These are phyloP conservation scores for Lasioglossum lativentre DNA, from an alignment of 2,888 invertebrate species.

Conservation along the genomic window DNA sequence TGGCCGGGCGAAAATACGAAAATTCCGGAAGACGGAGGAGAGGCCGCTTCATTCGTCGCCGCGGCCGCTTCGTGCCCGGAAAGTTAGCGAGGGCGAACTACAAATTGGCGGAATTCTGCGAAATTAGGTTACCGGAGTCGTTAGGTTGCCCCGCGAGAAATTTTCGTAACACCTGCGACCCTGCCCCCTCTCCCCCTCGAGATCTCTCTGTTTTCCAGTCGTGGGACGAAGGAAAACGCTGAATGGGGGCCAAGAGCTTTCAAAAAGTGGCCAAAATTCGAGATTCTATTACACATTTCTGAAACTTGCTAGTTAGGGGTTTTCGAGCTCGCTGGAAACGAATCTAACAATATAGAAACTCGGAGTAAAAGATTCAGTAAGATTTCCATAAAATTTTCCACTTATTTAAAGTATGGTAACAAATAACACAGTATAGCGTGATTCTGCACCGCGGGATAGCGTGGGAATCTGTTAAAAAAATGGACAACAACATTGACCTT, in stretches of 20 bases:
- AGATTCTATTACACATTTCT: not conserved
- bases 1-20: not conserved
- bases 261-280: not conserved
- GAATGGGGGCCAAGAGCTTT: not conserved
- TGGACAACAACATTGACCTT: too few relatives aligned
- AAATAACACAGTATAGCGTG: too few relatives aligned
- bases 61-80: conserved; percentile 27
- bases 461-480: too few relatives aligned
- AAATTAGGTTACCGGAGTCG: conserved; percentile 46
- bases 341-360: too few relatives aligned
- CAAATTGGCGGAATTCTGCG: conserved; percentile 51
- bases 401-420: too few relatives aligned
- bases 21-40: conserved; percentile 4
- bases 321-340: too few relatives aligned
- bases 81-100: conserved; percentile 47
- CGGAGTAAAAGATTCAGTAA: too few relatives aligned
- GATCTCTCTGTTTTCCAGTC: conserved; percentile 13
- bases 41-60: conserved; percentile 10
- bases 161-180: conserved; percentile 43
- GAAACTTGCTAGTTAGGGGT: not conserved
- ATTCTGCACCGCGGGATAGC: too few relatives aligned
- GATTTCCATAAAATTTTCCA: too few relatives aligned
- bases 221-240: not conserved
- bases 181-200: not conserved
- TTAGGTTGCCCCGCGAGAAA: conserved; percentile 44